Conservation (phyloP, 1,140 invertebrate genomes). For the Harpegnathos saltator region DNA sequence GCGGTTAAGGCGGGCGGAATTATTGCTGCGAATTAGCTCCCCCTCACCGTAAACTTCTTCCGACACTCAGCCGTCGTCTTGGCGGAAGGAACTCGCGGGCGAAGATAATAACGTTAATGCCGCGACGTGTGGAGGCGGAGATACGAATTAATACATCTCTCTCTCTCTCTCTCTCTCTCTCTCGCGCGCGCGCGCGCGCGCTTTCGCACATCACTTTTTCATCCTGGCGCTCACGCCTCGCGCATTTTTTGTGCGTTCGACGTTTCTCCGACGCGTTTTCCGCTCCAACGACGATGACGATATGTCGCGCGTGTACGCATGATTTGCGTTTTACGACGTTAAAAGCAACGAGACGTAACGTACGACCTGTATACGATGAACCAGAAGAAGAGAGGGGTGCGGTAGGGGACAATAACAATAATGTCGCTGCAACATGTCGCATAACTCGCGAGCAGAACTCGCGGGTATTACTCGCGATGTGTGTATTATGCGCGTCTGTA, state of each 20-base stretch:
- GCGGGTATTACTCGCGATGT: constrained; percentile 5
- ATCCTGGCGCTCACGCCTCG: too few relatives aligned
- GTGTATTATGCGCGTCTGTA: neutral
- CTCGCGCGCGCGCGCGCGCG: too few relatives aligned
- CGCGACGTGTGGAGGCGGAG: constrained; percentile 22
- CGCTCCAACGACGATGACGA: neutral
- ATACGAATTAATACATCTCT: constrained; percentile 50
- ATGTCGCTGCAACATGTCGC: constrained; percentile 25
- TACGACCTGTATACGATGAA: neutral
- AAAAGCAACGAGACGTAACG: neutral
- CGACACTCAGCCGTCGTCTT: constrained; percentile 42
- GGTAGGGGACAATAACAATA: constrained; percentile 17
- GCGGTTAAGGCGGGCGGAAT: constrained; percentile 61
- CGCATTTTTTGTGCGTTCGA: constrained; percentile 13
- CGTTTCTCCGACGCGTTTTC: too few relatives aligned
- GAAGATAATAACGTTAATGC: constrained; percentile 60
- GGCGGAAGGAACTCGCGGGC: constrained; percentile 50
- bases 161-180: too few relatives aligned
- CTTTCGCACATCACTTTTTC: too few relatives aligned
- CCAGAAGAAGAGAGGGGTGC: too few relatives aligned
- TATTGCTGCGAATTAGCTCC: constrained; percentile 67
- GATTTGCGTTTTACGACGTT: constrained; percentile 22
- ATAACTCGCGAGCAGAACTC: constrained; percentile 33
- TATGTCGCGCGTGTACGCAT: neutral
- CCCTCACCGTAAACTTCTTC: constrained; percentile 51